phyloP scores from a whole-genome alignment of 2,797 vertebrate species.

The Phrynocephalus guinanensis region DNA sequence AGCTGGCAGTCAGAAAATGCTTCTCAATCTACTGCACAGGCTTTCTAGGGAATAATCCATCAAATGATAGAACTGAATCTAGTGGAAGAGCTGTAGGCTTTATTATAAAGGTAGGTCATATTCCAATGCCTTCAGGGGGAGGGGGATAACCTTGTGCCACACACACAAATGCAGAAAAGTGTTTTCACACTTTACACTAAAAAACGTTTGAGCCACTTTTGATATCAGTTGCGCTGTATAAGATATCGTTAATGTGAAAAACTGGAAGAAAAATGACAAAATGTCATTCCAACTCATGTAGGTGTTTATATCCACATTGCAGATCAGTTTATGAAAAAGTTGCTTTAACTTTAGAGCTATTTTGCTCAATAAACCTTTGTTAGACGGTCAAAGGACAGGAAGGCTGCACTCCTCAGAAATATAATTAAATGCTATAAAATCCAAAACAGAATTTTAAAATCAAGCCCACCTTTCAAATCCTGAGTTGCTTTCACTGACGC shows the following conservation, averaged over 20 bases:
- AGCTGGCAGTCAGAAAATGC: too few relatives aligned
- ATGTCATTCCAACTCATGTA: background rate
- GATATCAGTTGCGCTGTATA: background rate
- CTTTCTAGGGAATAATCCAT: too few relatives aligned
- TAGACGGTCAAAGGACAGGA: constrained; percentile 14
- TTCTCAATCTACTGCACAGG: too few relatives aligned
- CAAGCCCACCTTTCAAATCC: constrained; percentile 35
- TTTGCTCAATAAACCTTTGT: constrained; percentile 14
- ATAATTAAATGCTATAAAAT: constrained; percentile 1
- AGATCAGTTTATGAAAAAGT: background rate
- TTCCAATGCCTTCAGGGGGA: background rate
- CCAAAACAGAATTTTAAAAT: constrained; percentile 30
- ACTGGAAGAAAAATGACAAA: background rate
- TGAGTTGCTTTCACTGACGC: constrained; percentile 34
- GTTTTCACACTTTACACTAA: background rate
- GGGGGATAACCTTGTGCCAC: constrained; percentile 14
- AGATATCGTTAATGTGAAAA: constrained; percentile 1
- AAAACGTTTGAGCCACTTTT: background rate
- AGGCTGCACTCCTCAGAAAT: background rate
- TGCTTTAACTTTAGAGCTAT: background rate
- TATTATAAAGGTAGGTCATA: background rate
- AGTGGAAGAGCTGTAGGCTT: too few relatives aligned
- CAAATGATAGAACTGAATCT: too few relatives aligned
- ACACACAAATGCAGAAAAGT: background rate
- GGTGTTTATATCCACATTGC: background rate